Evolutionary conservation across 2,888 invertebrate genomes (phyloP).

Genomic region (Gnatocerus cornutus): DNA sequence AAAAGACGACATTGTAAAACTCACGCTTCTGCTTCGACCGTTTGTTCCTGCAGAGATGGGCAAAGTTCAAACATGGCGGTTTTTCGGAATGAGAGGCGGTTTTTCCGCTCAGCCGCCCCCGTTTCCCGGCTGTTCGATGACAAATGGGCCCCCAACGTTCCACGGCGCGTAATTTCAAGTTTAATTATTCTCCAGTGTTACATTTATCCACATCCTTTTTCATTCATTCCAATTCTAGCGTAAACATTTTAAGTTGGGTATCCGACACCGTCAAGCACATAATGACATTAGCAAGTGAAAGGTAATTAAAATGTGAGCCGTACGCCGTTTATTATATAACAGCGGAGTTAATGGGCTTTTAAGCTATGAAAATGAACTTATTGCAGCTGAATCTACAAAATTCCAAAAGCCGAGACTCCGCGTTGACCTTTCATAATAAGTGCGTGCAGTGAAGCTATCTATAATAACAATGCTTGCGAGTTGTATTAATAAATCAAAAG

Average conservation of each 20-base stretch:
- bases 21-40: constrained; percentile 5
- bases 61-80: not conserved
- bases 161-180: not conserved
- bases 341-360: not conserved
- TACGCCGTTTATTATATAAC: constrained; percentile 1
- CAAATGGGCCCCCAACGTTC: no score
- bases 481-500: constrained; percentile 33
- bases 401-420: not conserved
- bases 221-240: no score
- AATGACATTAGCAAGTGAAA: not conserved
- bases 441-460: constrained; percentile 34
- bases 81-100: no score
- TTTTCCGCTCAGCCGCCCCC: not conserved
- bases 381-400: not conserved
- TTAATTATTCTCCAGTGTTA: no score
- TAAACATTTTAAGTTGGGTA: not conserved
- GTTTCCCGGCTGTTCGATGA: no score
- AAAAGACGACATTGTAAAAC: constrained; percentile 8
- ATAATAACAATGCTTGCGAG: constrained; percentile 34
- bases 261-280: constrained; percentile 1
- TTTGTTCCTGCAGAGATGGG: constrained; percentile 2
- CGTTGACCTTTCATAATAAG: constrained; percentile 26
- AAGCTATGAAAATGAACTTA: not conserved
- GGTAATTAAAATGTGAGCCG: constrained; percentile 11
- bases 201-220: no score